Percentiles rank a stretch among this genome's conserved stretches.
These are phyloP conservation scores for Catostomus latipinnis DNA, from an alignment of 2,797 vertebrate species.

Conservation along the genomic window DNA sequence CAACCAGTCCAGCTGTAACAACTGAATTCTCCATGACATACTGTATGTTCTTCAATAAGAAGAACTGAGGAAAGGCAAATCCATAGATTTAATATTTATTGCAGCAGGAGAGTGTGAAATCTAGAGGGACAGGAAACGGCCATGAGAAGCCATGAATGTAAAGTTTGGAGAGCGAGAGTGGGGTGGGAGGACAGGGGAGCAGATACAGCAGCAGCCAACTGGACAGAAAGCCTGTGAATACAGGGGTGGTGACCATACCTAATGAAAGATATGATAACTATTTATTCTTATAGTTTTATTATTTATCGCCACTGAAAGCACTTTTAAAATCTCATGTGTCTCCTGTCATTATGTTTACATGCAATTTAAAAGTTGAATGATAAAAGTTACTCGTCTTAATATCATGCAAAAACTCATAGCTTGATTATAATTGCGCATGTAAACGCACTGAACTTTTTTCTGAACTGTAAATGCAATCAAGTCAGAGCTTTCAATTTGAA, in stretches of 20 bases:
- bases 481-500: no score
- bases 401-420: no score
- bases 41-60: slow-evolving; percentile 20
- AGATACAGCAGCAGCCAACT: slow-evolving; percentile 8
- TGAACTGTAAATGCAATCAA: no score
- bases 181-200: slow-evolving; percentile 46
- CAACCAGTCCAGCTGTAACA: slow-evolving; percentile 26
- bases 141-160: slow-evolving; percentile 52
- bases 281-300: no score
- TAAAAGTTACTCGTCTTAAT: no score
- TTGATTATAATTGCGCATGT: no score
- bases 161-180: slow-evolving; percentile 32
- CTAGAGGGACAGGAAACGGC: slow-evolving; percentile 45
- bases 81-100: slow-evolving; percentile 41
- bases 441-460: no score
- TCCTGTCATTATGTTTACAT: no score
- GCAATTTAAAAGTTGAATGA: slow-evolving; percentile 32
- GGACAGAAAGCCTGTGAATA: no score
- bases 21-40: not conserved
- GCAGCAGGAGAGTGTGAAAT: slow-evolving; percentile 43
- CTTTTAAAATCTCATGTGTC: not conserved
- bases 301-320: slow-evolving; percentile 24
- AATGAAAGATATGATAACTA: no score
- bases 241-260: no score
- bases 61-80: slow-evolving; percentile 17